Base-by-base conservation (phyloP, 2,888 invertebrate genomes). In the Schrankia costaestrigalis region DNA sequence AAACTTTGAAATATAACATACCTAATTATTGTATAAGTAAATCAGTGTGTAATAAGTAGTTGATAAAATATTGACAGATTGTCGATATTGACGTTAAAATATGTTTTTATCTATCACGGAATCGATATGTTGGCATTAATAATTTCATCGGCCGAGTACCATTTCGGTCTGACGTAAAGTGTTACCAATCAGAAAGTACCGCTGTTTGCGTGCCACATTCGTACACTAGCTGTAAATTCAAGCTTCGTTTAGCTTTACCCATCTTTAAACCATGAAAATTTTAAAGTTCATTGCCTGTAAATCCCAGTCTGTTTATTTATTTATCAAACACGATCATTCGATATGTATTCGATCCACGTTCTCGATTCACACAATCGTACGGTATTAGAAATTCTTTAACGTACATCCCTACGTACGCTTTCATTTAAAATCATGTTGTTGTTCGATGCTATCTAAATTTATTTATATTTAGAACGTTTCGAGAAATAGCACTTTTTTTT, bases 311-410 rank as follows among this genome's bases (percentile, higher is more conserved):
- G 56, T 66, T 68, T 60, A 71, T 76, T 78, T 80, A 72, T 79
- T 78, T 79, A 80, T 77, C 74, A 69, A 69, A 56, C 63, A 68
- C 75, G 65, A 79, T 69, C 63, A 54, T 55, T 68, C 64, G 56
- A 70, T 69, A 56, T 56, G 66, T 73, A 86, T 85, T 83, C 86
- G 68, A 74, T 74, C 45, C 86, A 84, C 87, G 87, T 83, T 65
- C 71, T 56, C 72, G 71, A 79, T 84, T 85, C 85, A 81, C 84
- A 84, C 86, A 84, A 80, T 67, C 69, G 63, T 73, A 77, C 72
- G 69, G 71, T 73, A 69, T 70, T 77, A 69, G 69, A 63, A 75
- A 83, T 83, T 77, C 81, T 69, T 69, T 55, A 47, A 48, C 59
- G 61, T 43, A 51, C 52, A 63, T 63, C 68, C 63, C 62, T 71